Base-by-base conservation (phyloP, 2,113 vertebrate genomes). In the Mesembrinibis cayennensis region DNA sequence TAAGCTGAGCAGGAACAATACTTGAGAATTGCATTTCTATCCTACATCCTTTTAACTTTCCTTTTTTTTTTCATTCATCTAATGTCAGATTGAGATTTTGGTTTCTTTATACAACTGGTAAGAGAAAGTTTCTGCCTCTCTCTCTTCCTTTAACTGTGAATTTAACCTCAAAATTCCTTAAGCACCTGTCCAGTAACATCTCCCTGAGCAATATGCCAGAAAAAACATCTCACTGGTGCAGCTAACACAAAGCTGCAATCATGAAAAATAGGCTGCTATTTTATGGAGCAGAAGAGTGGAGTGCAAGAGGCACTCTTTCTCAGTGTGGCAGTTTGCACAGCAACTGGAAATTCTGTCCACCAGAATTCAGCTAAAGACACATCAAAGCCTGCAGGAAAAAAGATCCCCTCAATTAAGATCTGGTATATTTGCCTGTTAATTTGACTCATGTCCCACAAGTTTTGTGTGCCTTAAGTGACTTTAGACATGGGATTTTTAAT, bases 271-370 rank as follows among this genome's bases (percentile, higher is more conserved):
- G 65, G 52, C 89, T 89, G 55, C 72, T 90, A 11, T 80, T 95
- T 82, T 74, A 55, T 71, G 59, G 77, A 95, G 80, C 50, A 49
- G 81, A 14, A 71, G 95, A 52, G 55, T 81, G 77, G 86, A 79
- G 83, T 23, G 36, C 92, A 96, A 89, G 69, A 92, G 90, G 82
- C 13, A 30, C 95, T 95, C 91, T 72, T 92, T 93, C 94, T 95
- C 80, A 59, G 65, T 71, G 79, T 83, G 90, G 87, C 87, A 82
- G 69, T 95, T 97, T 89, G 87, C 83, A 87, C 42, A 89, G 85
- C 47, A 78, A 74, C 67, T 87, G 69, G 72, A 87, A 96, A 91
- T 77, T 84, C 73, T 82, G 74, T 95, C 70, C 78, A 93, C 56
- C 61, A 69, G 69, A 95, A 93, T 87, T 87, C 73, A 72, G 19